phyloP scores from a whole-genome alignment of 2,113 vertebrate species.

The Plecturocebus donacophilus region DNA sequence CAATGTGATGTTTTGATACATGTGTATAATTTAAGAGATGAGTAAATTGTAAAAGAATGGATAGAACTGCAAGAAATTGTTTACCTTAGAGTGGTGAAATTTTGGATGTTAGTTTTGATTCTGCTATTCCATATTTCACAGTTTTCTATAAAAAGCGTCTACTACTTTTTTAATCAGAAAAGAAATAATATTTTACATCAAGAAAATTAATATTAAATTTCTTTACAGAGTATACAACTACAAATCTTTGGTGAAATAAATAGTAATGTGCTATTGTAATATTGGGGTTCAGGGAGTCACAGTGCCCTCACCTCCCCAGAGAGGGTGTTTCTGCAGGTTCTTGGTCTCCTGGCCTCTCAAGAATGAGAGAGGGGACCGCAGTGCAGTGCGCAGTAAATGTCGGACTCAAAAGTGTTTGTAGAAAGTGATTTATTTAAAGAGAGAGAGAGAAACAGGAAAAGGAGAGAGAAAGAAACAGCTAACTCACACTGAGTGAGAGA shows the following conservation, averaged over 20 bases:
- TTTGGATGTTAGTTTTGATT: neutral
- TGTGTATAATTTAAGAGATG: neutral
- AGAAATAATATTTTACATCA: neutral
- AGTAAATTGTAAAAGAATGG: neutral
- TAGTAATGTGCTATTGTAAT: neutral
- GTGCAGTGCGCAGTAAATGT: no score
- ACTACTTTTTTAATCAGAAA: neutral
- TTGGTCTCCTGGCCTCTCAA: no score
- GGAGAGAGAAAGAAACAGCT: no score
- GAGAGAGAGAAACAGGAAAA: no score
- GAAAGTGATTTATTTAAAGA: no score
- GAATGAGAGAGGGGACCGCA: no score
- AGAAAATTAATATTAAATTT: neutral
- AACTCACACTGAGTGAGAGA: no score
- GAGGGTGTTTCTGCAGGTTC: no score
- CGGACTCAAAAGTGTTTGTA: no score
- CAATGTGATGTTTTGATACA: neutral
- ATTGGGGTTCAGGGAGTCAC: no score
- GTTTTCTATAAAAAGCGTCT: neutral
- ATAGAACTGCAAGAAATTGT: neutral
- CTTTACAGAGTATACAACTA: neutral
- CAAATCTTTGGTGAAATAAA: neutral
- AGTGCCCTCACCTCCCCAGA: no score
- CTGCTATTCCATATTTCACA: neutral
- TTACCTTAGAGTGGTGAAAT: neutral